phyloP scores from a whole-genome alignment of 2,888 invertebrate species.

The Euspilapteryx auroguttella region DNA sequence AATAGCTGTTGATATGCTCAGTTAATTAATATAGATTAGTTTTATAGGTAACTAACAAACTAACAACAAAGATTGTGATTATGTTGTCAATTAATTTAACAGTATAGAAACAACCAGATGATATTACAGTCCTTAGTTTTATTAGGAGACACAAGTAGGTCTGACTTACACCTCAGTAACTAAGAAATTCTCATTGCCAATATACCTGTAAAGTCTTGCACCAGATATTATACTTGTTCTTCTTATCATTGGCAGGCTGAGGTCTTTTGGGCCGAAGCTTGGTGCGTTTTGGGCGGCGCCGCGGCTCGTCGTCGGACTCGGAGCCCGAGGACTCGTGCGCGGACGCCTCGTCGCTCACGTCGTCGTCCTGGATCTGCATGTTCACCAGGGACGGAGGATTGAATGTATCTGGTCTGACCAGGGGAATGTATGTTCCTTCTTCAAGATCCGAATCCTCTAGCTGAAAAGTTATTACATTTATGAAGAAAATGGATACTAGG shows the following conservation, averaged over 20 bases:
- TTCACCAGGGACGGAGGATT: slow-evolving; percentile 49
- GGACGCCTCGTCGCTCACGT: slow-evolving; percentile 61
- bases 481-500: not conserved
- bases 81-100: too few species aligned
- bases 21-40: too few species aligned
- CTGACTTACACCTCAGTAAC: too few species aligned
- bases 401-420: slow-evolving; percentile 57
- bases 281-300: slow-evolving; percentile 53
- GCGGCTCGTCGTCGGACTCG: slow-evolving; percentile 63
- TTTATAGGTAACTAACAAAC: too few species aligned
- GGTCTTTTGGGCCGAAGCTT: slow-evolving; percentile 32
- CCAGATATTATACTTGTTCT: slow-evolving; percentile 81
- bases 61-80: too few species aligned
- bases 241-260: slow-evolving; percentile 39
- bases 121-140: too few species aligned
- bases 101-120: too few species aligned
- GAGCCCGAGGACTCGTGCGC: slow-evolving; percentile 49
- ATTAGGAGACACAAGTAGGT: too few species aligned
- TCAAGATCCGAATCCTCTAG: slow-evolving; percentile 53
- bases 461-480: slow-evolving; percentile 17
- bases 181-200: too few species aligned
- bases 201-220: slow-evolving; percentile 58
- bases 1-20: too few species aligned
- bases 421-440: slow-evolving; percentile 57
- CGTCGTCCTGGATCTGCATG: slow-evolving; percentile 62